A percentile compares a stretch with the other conserved stretches of the same genome.
phyloP scores from a whole-genome alignment of 30 jellyfish, hydroid and myxozoan species.

The Aurelia aurita region DNA sequence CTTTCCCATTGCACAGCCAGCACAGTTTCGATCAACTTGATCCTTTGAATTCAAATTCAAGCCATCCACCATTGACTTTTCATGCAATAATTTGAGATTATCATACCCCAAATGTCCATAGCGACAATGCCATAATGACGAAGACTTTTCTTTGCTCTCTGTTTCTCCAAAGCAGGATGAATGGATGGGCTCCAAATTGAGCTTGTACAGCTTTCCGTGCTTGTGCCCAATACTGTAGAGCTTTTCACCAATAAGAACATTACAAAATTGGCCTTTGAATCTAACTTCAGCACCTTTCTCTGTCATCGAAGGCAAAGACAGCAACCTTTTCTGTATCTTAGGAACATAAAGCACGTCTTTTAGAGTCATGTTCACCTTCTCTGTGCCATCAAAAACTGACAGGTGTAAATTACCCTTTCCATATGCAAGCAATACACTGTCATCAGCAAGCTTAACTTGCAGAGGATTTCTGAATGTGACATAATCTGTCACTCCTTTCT shows the following conservation, averaged over 20 bases:
- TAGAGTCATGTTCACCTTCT: constrained; percentile 14
- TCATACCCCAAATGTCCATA: constrained; percentile 65
- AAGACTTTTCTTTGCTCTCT: not conserved
- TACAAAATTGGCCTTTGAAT: constrained; percentile 36
- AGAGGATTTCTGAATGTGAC: constrained; percentile 5
- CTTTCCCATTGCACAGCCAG: constrained; percentile 52
- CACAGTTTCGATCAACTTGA: constrained; percentile 14
- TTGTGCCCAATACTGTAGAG: constrained; percentile 31
- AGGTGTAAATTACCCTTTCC: constrained; percentile 47
- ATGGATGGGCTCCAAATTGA: constrained; percentile 2
- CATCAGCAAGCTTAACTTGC: constrained; percentile 54
- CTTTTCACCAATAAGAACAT: constrained; percentile 9
- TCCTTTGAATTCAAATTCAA: constrained; percentile 15
- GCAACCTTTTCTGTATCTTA: constrained; percentile 11
- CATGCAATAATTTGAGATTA: constrained; percentile 14
- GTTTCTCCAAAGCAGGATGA: constrained; percentile 9
- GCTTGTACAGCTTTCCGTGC: constrained; percentile 50
- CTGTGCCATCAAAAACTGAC: constrained; percentile 27
- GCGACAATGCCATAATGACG: constrained; percentile 51
- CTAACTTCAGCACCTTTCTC: constrained; percentile 46
- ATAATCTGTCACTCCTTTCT: constrained; percentile 17
- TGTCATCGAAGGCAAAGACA: constrained; percentile 52
- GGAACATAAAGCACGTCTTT: constrained; percentile 65
- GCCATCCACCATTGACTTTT: constrained; percentile 42
- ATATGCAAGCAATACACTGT: constrained; percentile 32